Base-by-base conservation (phyloP, 37 sponge, comb jelly and placozoan genomes). In the Aphrocallistes beatrix region DNA sequence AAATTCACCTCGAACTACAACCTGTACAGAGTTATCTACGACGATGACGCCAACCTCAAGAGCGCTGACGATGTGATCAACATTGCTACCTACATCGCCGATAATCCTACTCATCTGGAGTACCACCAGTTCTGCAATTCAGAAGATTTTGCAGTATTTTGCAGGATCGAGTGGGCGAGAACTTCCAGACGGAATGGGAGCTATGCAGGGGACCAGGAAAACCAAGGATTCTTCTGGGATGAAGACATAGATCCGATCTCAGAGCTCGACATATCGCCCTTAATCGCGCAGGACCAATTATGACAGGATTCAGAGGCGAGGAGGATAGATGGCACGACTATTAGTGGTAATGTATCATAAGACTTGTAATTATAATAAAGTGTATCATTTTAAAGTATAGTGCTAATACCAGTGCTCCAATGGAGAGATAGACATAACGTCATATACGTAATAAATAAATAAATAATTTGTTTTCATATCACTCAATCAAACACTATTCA, bases 21-120 rank as follows among this genome's bases (percentile, higher is more conserved):
- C 75, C 75, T 60, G 75, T 60, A 60, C 34, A 21, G 75, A 60
- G 75, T 60, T 60, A 3, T 60, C 28, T 60, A 60, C 75, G 75
- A 60, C 34, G 75, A 60, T 19, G 3, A 30, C 10, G 25, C 75
- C 28, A 60, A 60, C 34, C 75, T 60, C n/a, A 60, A 60, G 75
- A 6, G 28, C 34, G 28, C 75, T 3, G 75, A 60, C n/a, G 75
- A 60, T 30, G 75, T 60, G 6, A 60, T 60, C 10, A 60, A 60
- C 75, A 60, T 60, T 25, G 75, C 75, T 6, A 28, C 17, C 25
- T 60, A 60, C 34, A 60, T 60, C 10, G 75, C 75, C 10, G 34
- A 60, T 30, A 60, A 60, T 13, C 75, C 75, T 13, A 60, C 28
- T 30, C 75, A 60, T 13, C 75, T 60, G 21, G 75, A 60, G 75